These are phyloP conservation scores for Cybosia mesomella DNA, from an alignment of 2,888 invertebrate species.

Conservation along the genomic window DNA sequence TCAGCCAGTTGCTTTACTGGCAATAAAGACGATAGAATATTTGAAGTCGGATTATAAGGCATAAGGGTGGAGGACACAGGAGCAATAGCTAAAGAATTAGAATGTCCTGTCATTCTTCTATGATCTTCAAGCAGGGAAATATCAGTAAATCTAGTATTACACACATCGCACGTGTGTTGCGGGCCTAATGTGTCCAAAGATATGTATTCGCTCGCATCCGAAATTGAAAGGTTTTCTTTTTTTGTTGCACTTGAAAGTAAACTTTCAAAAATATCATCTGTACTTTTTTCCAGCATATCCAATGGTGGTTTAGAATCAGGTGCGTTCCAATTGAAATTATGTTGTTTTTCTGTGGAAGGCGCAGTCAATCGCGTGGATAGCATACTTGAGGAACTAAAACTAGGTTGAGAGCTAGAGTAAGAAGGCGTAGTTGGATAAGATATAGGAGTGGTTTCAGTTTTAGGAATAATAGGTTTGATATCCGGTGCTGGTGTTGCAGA, in stretches of 20 bases:
- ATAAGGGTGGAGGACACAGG: slow-evolving; percentile 69
- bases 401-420: slow-evolving; percentile 62
- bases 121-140: slow-evolving; percentile 85
- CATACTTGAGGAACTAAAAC: slow-evolving; percentile 54
- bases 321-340: slow-evolving; percentile 83
- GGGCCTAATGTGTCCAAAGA: slow-evolving; percentile 88
- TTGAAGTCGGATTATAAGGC: slow-evolving; percentile 72
- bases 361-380: slow-evolving; percentile 58
- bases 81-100: slow-evolving; percentile 70
- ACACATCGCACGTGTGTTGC: slow-evolving; percentile 87
- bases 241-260: slow-evolving; percentile 75
- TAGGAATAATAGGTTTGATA: slow-evolving; percentile 76
- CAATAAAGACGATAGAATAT: slow-evolving; percentile 74
- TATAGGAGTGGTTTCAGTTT: slow-evolving; percentile 65
- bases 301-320: slow-evolving; percentile 79
- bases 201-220: slow-evolving; percentile 88
- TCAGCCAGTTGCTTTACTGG: slow-evolving; percentile 83
- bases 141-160: slow-evolving; percentile 88
- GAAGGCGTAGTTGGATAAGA: slow-evolving; percentile 63
- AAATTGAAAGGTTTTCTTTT: slow-evolving; percentile 71
- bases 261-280: slow-evolving; percentile 83
- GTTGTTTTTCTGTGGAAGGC: slow-evolving; percentile 77
- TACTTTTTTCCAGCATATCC: slow-evolving; percentile 78
- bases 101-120: slow-evolving; percentile 85
- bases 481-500: slow-evolving; percentile 81